Percentiles rank a stretch among this genome's conserved stretches.
Evolutionary conservation across 2,797 vertebrate species (phyloP).

Genomic region (Onychomys leucogaster): DNA sequence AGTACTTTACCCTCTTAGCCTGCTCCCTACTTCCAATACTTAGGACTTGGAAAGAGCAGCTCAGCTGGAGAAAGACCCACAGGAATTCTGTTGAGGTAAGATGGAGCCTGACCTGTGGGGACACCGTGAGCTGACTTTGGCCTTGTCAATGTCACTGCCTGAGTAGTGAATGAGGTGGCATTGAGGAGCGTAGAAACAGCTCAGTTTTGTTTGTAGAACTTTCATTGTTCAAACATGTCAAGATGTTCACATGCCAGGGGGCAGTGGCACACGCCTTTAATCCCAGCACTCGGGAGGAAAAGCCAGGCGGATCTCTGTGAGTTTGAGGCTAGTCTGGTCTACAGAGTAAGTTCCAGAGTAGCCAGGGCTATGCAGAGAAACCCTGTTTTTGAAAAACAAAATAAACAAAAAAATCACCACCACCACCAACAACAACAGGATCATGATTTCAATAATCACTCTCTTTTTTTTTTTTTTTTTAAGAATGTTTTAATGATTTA

Average conservation of each 20-base stretch:
- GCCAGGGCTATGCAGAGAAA: neutral
- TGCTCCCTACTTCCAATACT: neutral
- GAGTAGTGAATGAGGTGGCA: neutral
- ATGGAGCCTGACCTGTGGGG: neutral
- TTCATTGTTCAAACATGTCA: neutral
- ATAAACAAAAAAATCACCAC: neutral
- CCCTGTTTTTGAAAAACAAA: neutral
- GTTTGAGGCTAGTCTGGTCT: neutral
- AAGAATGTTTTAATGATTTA: no score
- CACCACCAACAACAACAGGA: no score
- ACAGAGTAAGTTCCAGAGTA: neutral
- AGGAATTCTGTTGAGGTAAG: neutral
- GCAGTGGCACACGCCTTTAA: neutral
- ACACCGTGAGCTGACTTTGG: neutral
- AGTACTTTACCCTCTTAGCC: neutral
- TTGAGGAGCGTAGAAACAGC: neutral
- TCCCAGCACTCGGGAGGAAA: neutral
- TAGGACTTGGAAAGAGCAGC: neutral
- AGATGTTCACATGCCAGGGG: neutral
- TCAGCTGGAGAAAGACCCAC: neutral
- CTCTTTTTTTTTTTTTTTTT: no score
- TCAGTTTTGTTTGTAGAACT: slow-evolving; percentile 5
- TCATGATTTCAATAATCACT: neutral
- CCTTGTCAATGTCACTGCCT: slow-evolving; percentile 37
- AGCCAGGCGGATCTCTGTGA: neutral